Evolutionary conservation across 2,797 vertebrate species (phyloP).

Genomic region (Sebastolobus altivelis): DNA sequence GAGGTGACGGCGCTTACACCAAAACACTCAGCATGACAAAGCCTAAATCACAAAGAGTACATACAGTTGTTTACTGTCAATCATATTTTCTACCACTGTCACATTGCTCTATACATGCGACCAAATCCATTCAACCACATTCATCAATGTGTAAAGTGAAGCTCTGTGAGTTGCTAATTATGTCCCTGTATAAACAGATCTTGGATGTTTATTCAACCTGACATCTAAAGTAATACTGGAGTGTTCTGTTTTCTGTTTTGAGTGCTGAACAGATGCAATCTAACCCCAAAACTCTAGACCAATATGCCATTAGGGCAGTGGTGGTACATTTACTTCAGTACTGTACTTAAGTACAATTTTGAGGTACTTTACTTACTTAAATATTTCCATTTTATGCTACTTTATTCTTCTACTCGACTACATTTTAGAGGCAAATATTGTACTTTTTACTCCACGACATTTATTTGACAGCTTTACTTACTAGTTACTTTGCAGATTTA

Average conservation of each 20-base stretch:
- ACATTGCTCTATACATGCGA: background rate
- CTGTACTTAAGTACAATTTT: background rate
- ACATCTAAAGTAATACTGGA: conserved; percentile 1
- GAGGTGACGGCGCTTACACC: background rate
- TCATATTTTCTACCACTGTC: background rate
- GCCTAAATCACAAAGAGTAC: background rate
- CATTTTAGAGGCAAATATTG: background rate
- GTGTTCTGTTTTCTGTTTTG: background rate
- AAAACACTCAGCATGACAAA: background rate
- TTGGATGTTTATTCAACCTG: conserved; percentile 7
- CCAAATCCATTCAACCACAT: conserved; percentile 6
- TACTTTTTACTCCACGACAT: background rate
- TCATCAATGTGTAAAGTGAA: conserved; percentile 15
- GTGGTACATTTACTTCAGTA: background rate
- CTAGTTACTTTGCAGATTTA: background rate
- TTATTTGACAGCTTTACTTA: background rate
- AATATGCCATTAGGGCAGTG: background rate
- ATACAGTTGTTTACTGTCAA: background rate
- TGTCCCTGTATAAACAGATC: background rate
- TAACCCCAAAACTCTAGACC: background rate
- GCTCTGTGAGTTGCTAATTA: conserved; percentile 11
- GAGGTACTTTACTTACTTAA: background rate
- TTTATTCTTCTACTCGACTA: background rate
- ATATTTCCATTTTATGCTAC: background rate
- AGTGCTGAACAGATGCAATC: conserved; percentile 6